Evolutionary conservation across 2,888 invertebrate genomes (phyloP).

Genomic region (Ethmia dodecea): DNA sequence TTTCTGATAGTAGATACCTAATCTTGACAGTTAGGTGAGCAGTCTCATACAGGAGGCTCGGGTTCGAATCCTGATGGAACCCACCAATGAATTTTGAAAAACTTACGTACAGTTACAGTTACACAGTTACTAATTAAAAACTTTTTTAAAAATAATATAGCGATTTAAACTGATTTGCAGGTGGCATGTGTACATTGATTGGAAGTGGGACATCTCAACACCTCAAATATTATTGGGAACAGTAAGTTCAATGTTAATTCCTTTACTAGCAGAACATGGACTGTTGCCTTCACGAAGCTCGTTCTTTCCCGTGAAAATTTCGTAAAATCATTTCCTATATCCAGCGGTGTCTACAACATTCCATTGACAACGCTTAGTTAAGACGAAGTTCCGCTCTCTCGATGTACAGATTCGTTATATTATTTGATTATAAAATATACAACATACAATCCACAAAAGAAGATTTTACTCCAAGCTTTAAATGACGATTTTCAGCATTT

Average conservation of each 20-base stretch:
- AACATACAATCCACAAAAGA: too few relatives aligned
- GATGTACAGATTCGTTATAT: too few relatives aligned
- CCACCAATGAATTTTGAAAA: too few relatives aligned
- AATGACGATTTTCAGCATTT: slow-evolving; percentile 39
- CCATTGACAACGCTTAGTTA: too few relatives aligned
- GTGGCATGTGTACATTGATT: slow-evolving; percentile 43
- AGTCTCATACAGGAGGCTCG: background rate
- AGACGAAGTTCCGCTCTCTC: too few relatives aligned
- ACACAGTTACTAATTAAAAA: background rate
- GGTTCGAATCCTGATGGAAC: background rate
- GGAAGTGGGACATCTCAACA: slow-evolving; percentile 51
- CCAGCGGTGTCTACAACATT: too few relatives aligned
- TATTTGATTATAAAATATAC: too few relatives aligned
- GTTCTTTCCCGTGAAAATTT: background rate
- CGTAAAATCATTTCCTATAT: too few relatives aligned
- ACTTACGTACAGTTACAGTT: too few relatives aligned
- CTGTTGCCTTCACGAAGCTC: background rate
- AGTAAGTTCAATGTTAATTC: slow-evolving; percentile 32
- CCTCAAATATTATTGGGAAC: slow-evolving; percentile 45
- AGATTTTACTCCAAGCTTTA: too few relatives aligned
- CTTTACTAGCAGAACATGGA: background rate
- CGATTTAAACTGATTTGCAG: slow-evolving; percentile 25
- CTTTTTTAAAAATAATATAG: background rate
- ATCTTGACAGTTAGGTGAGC: background rate
- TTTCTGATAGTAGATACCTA: background rate